These are phyloP conservation scores for Typhlomys cinereus DNA, from an alignment of 2,113 vertebrate species.

Conservation along the genomic window DNA sequence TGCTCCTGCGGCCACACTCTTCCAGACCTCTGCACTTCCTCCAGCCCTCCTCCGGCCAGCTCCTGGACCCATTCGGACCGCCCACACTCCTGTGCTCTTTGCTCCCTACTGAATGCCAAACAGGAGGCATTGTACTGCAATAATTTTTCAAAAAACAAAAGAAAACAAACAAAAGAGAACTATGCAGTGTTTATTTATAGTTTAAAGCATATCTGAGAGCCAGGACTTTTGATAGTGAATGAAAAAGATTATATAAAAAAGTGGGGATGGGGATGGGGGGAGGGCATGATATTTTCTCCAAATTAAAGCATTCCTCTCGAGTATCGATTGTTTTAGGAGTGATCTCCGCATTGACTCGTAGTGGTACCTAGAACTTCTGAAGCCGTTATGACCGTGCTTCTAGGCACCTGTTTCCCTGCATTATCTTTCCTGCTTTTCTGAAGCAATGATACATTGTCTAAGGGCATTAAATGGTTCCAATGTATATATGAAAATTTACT, in stretches of 20 bases:
- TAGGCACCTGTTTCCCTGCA: constrained; percentile 82
- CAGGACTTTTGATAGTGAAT: constrained; percentile 88
- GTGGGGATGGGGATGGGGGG: not conserved
- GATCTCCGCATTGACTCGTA: constrained; percentile 82
- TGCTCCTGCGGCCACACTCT: constrained; percentile 89
- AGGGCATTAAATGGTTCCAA: constrained; percentile 89
- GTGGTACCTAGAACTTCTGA: constrained; percentile 81
- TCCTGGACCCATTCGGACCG: constrained; percentile 95
- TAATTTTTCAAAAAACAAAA: constrained; percentile 90
- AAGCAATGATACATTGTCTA: constrained; percentile 87
- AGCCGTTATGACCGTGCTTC: constrained; percentile 86
- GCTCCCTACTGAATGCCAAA: constrained; percentile 93
- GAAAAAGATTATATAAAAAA: constrained; percentile 80
- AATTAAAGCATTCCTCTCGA: constrained; percentile 86
- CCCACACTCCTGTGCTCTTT: constrained; percentile 95
- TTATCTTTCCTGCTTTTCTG: constrained; percentile 88
- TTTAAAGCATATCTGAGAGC: constrained; percentile 86
- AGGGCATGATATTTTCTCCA: constrained; percentile 83
- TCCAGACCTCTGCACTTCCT: constrained; percentile 93
- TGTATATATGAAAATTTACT: constrained; percentile 87
- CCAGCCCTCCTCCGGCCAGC: constrained; percentile 94
- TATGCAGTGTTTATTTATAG: constrained; percentile 97
- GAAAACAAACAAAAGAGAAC: constrained; percentile 88
- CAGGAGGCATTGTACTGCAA: constrained; percentile 90
- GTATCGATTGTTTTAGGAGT: constrained; percentile 86